phyloP scores from a whole-genome alignment of 2,797 vertebrate genomes.

The Clarias laeviceps region DNA sequence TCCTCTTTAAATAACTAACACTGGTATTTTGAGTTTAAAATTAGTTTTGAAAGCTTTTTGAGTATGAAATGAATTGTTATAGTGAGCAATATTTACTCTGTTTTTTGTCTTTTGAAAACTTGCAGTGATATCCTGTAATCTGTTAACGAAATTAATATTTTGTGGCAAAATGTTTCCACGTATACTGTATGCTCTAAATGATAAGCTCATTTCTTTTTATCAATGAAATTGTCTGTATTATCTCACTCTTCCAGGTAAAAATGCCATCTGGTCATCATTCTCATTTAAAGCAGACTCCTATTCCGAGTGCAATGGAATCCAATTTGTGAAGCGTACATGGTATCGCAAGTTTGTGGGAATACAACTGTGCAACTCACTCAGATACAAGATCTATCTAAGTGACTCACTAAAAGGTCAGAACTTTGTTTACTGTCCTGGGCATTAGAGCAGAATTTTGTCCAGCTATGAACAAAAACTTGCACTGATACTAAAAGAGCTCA shows the following conservation, averaged over 20 bases:
- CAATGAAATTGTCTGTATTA: not conserved
- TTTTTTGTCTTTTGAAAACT: not conserved
- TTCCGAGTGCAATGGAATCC: constrained; percentile 92
- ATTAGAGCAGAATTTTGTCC: not conserved
- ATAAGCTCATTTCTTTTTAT: not conserved
- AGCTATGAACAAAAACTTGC: not conserved
- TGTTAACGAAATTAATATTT: not conserved
- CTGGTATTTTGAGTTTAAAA: not conserved
- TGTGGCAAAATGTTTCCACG: not conserved
- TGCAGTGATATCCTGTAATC: not conserved
- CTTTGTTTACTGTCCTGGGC: not conserved
- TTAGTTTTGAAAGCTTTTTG: not conserved
- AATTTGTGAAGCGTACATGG: constrained; percentile 96
- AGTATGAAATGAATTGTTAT: not conserved
- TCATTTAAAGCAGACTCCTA: constrained; percentile 87
- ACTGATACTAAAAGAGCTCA: not conserved
- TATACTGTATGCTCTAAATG: not conserved
- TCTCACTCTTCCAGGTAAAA: constrained; percentile 80
- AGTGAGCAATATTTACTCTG: not conserved
- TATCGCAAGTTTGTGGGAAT: constrained; percentile 98
- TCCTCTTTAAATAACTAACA: not conserved
- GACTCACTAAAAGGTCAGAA: constrained; percentile 90
- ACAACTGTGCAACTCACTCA: constrained; percentile 95
- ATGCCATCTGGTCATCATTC: constrained; percentile 96
- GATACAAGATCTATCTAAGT: constrained; percentile 99